These are phyloP conservation scores for Scalopus aquaticus DNA, from an alignment of 2,113 vertebrate species.

Conservation along the genomic window DNA sequence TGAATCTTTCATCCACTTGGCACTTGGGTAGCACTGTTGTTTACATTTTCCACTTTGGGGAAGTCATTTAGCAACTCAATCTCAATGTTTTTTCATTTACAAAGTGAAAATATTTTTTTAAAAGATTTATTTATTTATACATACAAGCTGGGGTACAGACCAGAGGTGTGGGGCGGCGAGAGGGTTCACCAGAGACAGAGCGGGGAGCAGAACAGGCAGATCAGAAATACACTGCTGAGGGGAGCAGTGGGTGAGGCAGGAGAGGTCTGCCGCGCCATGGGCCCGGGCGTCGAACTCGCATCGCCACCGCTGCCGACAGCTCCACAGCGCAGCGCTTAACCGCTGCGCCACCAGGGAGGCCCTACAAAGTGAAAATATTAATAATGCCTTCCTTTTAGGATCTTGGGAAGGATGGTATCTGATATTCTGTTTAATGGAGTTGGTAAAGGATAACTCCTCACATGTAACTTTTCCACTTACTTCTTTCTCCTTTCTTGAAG, in stretches of 20 bases:
- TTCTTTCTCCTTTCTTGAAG: not conserved
- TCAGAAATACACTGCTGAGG: too few relatives aligned
- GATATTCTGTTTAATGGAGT: not conserved
- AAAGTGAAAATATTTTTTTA: not conserved
- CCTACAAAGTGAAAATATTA: not conserved
- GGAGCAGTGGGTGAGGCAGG: too few relatives aligned
- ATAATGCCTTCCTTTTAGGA: not conserved
- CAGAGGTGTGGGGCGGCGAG: too few relatives aligned
- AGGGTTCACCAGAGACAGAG: too few relatives aligned
- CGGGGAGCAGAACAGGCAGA: too few relatives aligned
- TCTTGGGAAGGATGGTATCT: not conserved
- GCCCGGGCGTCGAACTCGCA: too few relatives aligned
- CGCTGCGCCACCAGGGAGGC: too few relatives aligned
- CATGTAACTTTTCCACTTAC: not conserved
- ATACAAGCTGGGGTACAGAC: too few relatives aligned
- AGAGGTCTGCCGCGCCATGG: too few relatives aligned
- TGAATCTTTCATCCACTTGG: not conserved
- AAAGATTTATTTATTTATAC: too few relatives aligned
- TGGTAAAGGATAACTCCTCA: not conserved
- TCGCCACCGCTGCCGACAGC: too few relatives aligned
- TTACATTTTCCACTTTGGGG: not conserved
- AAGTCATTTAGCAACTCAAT: not conserved
- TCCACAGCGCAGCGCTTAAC: too few relatives aligned
- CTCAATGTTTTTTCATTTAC: not conserved
- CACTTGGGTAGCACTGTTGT: not conserved